Percentiles rank a stretch among this genome's conserved stretches.
These are phyloP conservation scores for Lymantria dispar DNA, from an alignment of 2,888 invertebrate species.

Conservation along the genomic window DNA sequence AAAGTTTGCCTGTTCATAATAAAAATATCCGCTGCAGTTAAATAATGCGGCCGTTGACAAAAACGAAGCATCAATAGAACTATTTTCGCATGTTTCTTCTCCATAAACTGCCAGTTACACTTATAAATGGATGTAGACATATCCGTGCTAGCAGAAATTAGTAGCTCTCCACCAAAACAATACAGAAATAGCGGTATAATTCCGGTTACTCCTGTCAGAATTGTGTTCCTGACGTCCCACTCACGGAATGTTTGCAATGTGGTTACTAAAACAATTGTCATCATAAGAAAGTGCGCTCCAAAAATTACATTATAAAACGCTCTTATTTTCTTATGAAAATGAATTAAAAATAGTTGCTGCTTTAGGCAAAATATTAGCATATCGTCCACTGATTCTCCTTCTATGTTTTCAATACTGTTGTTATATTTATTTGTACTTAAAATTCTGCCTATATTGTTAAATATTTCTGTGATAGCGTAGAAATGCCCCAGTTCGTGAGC, in stretches of 20 bases:
- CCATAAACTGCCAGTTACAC: constrained; percentile 58
- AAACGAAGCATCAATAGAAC: constrained; percentile 45
- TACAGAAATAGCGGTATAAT: constrained; percentile 55
- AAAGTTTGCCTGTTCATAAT: constrained; percentile 59
- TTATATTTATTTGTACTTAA: constrained; percentile 13
- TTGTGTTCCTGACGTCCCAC: constrained; percentile 53
- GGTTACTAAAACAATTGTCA: constrained; percentile 54
- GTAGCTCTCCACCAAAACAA: constrained; percentile 58
- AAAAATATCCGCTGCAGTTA: constrained; percentile 54
- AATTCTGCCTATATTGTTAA: constrained; percentile 37
- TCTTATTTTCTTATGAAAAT: constrained; percentile 44
- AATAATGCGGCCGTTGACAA: constrained; percentile 44
- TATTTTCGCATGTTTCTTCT: constrained; percentile 41
- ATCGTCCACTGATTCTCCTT: constrained; percentile 23
- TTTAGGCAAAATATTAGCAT: constrained; percentile 48
- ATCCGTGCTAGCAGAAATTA: constrained; percentile 45
- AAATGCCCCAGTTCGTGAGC: constrained; percentile 56
- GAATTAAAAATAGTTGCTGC: constrained; percentile 53
- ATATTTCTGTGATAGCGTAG: constrained; percentile 48
- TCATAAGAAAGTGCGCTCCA: constrained; percentile 55
- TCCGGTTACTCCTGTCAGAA: constrained; percentile 50
- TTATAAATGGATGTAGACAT: constrained; percentile 46
- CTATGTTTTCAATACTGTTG: not conserved
- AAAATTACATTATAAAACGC: constrained; percentile 49
- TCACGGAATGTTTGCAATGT: constrained; percentile 55